These are phyloP conservation scores for Pseudolycoriella hygida DNA, from an alignment of 2,888 invertebrate species.

Conservation along the genomic window DNA sequence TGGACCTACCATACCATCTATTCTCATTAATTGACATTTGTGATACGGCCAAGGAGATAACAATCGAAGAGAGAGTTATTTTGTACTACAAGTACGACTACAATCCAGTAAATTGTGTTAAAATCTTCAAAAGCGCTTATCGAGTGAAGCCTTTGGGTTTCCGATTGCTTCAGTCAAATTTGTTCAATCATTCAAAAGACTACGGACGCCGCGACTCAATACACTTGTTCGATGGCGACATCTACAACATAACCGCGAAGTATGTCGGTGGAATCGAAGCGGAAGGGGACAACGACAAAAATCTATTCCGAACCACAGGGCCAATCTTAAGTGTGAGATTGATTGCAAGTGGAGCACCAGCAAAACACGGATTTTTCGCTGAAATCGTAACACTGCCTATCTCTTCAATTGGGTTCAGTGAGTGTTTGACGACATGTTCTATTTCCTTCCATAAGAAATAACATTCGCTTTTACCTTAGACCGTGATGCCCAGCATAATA, in stretches of 20 bases:
- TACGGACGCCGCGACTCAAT: slow-evolving; percentile 72
- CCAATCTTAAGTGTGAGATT: slow-evolving; percentile 76
- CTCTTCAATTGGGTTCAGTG: slow-evolving; percentile 76
- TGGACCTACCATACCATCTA: slow-evolving; percentile 74
- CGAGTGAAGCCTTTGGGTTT: slow-evolving; percentile 79
- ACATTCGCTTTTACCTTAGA: slow-evolving; percentile 32
- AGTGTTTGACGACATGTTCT: slow-evolving; percentile 27
- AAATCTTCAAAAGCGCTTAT: slow-evolving; percentile 79
- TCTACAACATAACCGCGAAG: slow-evolving; percentile 65
- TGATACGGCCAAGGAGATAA: slow-evolving; percentile 81
- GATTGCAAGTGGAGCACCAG: slow-evolving; percentile 88
- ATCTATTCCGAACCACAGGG: slow-evolving; percentile 54
- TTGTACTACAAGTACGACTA: slow-evolving; percentile 96
- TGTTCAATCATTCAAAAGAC: slow-evolving; percentile 72
- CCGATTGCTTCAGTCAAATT: slow-evolving; percentile 72
- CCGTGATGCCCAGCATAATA: slow-evolving; percentile 79
- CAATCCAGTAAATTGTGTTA: slow-evolving; percentile 90
- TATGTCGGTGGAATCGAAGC: slow-evolving; percentile 55
- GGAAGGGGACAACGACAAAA: slow-evolving; percentile 51
- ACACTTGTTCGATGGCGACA: slow-evolving; percentile 80
- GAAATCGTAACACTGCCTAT: slow-evolving; percentile 91
- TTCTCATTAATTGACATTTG: slow-evolving; percentile 95
- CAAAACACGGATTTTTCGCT: slow-evolving; percentile 90
- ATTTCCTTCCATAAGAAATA: background rate
- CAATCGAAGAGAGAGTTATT: slow-evolving; percentile 74